These are phyloP conservation scores for Manacus vitellinus DNA, from an alignment of 2,113 vertebrate genomes.

Conservation along the genomic window DNA sequence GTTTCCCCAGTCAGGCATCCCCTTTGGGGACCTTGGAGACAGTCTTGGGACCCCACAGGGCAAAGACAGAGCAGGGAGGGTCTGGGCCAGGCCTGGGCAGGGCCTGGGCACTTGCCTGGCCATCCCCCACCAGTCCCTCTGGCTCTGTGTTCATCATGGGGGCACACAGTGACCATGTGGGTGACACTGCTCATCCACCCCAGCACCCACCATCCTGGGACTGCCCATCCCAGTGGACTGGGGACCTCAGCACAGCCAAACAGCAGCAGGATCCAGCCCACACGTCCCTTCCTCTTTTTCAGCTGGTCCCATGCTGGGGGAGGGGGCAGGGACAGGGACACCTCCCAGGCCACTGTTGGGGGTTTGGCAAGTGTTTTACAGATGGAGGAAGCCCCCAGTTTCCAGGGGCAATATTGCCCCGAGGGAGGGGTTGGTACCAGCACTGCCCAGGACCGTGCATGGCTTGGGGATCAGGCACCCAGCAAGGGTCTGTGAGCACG, in stretches of 20 bases:
- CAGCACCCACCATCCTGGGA: rapidly evolving
- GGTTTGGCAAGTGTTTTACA: neutral
- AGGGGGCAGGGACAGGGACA: neutral
- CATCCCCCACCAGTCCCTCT: neutral
- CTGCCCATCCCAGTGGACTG: neutral
- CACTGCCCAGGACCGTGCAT: neutral
- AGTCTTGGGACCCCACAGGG: neutral
- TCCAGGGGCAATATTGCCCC: neutral
- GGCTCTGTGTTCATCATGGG: rapidly evolving
- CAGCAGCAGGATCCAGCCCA: rapidly evolving
- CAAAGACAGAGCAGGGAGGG: neutral
- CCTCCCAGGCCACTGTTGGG: neutral
- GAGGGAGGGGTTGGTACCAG: rapidly evolving
- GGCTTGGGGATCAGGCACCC: rapidly evolving
- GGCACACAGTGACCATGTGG: rapidly evolving
- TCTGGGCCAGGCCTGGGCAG: neutral
- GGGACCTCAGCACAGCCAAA: neutral
- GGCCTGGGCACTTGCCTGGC: neutral
- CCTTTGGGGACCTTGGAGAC: neutral
- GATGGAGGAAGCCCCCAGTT: rapidly evolving
- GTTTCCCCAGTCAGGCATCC: neutral
- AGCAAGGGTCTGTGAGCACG: rapidly evolving
- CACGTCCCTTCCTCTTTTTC: neutral
- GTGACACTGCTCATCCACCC: neutral
- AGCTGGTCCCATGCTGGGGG: too few species aligned